Evolutionary conservation across 2,888 invertebrate genomes (phyloP), one percentile per base, ranked within the genome.

Genomic region (Atrina japonica): DNA sequence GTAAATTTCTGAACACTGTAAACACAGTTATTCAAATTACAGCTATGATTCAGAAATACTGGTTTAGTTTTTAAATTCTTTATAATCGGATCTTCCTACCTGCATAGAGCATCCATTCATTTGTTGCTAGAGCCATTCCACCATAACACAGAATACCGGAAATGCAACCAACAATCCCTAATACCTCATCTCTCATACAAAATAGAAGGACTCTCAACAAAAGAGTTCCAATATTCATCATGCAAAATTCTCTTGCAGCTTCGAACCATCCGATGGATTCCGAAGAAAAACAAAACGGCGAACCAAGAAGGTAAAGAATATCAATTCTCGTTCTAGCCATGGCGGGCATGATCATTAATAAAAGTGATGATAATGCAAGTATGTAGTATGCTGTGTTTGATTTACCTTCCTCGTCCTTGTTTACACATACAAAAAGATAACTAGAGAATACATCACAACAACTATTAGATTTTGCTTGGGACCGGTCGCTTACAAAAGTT

Each of bases 251-350:
- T 18, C 27, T 45, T 14, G 35, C 47, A 14, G 55, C 35, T 5
- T 27, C 29, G 25, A 47, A 68, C 61, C 63, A 68, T 23, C 68
- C 68, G 5, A 68, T 68, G 21, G 61, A 29, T 35, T 55, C 55
- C 40, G 68, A 56, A 6, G 49, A 25, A 45, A 61, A 68, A 56
- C 68, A 68, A 18, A 68, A 68, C 25, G 68, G 68, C 25, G 41
- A 35, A 1, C 68, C 61, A 7, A 68, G 49, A 21, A 56, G n/a
- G 27, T 63, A 68, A 16, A 68, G 23, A 35, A 56, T 63, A 14
- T 53, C 43, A 23, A 63, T 45, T 11, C 21, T 23, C 0, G 9
- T 3, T 25, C 16, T 50, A 18, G 61, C 27, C 30, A 25, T 50
- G 1, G 21, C 29, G 9, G 61, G 49, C 9, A 50, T 23, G 6